These are phyloP conservation scores for Falco cherrug DNA, from an alignment of 2,797 vertebrate species.

Conservation along the genomic window DNA sequence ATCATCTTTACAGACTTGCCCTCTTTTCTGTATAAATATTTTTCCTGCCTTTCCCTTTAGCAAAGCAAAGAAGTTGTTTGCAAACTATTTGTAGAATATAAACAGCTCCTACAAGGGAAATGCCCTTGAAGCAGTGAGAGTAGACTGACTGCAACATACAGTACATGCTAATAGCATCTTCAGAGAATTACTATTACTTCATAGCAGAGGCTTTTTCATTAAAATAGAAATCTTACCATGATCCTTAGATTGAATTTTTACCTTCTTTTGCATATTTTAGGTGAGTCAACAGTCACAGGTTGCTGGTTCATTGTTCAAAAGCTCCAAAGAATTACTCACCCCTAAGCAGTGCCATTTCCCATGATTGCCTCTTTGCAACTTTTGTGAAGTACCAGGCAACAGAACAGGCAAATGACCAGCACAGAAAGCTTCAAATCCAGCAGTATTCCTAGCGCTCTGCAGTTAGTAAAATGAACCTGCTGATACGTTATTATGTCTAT, in stretches of 20 bases:
- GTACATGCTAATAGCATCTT: constrained; percentile 2
- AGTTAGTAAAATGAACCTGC: neutral
- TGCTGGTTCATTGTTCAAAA: constrained; percentile 3
- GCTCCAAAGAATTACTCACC: neutral
- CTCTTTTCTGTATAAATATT: constrained; percentile 1
- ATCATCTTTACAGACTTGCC: neutral
- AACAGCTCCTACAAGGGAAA: neutral
- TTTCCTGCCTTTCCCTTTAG: neutral
- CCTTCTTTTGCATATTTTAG: neutral
- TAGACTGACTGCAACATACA: neutral
- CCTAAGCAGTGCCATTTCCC: neutral
- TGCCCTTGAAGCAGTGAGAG: constrained; percentile 11
- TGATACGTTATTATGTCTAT: neutral
- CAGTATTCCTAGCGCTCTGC: neutral
- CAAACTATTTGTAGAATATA: neutral
- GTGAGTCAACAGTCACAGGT: constrained; percentile 6
- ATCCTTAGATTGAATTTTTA: neutral
- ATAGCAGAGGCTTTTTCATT: neutral
- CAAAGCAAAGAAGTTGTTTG: constrained; percentile 18
- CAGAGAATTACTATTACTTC: neutral
- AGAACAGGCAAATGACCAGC: neutral
- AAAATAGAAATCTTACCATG: neutral
- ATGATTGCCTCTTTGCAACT: neutral
- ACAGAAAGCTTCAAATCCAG: neutral
- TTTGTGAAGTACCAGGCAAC: neutral